phyloP scores from a whole-genome alignment of 2,113 vertebrate species.

The Mesitornis unicolor region DNA sequence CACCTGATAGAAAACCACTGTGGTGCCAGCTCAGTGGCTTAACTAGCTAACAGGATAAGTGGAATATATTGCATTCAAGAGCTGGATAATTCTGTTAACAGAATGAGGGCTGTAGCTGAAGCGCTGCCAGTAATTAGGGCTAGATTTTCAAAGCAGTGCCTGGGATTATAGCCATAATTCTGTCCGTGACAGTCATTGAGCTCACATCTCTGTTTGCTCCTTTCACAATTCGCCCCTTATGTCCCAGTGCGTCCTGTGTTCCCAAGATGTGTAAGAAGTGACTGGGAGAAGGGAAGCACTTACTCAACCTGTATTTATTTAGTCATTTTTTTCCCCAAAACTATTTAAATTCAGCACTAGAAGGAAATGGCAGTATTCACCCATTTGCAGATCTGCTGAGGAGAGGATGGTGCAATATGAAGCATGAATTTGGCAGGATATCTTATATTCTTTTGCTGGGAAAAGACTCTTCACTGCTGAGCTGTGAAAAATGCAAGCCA shows the following conservation, averaged over 20 bases:
- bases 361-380: neutral
- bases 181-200: neutral
- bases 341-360: neutral
- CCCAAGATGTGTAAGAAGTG: neutral
- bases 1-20: neutral
- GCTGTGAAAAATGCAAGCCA: neutral
- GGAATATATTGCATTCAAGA: slow-evolving; percentile 2
- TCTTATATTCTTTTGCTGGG: neutral
- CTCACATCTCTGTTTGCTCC: neutral
- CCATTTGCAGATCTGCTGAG: neutral
- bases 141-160: neutral
- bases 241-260: neutral
- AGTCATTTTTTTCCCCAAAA: neutral
- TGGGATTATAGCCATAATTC: slow-evolving; percentile 12
- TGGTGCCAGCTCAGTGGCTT: neutral
- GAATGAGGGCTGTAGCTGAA: neutral
- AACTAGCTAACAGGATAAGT: slow-evolving; percentile 23
- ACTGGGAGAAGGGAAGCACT: neutral
- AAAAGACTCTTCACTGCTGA: neutral
- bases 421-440: neutral
- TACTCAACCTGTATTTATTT: neutral
- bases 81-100: slow-evolving; percentile 24
- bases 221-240: neutral
- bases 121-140: slow-evolving; percentile 5
- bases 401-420: neutral